Base-by-base conservation (phyloP, 2,113 vertebrate species). In the Seriola dumerili region DNA sequence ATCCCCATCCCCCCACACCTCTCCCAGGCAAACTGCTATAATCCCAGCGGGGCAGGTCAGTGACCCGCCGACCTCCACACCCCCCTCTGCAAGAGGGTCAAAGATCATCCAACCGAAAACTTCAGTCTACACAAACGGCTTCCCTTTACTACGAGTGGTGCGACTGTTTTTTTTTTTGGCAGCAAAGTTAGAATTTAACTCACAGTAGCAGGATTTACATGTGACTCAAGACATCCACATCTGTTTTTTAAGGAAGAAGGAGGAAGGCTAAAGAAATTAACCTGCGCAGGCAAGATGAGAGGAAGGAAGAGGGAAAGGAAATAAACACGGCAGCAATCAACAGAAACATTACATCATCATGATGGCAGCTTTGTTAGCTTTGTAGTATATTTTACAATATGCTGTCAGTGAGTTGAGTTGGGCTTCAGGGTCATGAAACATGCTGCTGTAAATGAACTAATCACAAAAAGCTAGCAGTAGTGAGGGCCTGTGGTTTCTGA, bases 71-170 rank as follows among this genome's bases (percentile, higher is more conserved):
- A 87, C 83, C 83, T 81, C 70, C 48, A 38, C 70, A 6, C 59
- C 59, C 72, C 68, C 65, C 59, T 34, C 67, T 8, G 42, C 50
- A 52, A 59, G 1, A 63, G 68, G 82, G 83, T 80, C 90, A 91
- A 78, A 92, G 83, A 81, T 66, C 87, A 83, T 48, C 86, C 86
- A 88, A 84, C 87, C 81, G 80, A 67, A 59, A 65, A 19, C 14
- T 2, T 12, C 19, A 23, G 44, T 17, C 0, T 5, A 40, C 21
- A 32, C 65, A 63, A 80, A 76, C 71, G 42, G 74, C 73, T 74
- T 83, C 59, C 59, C 59, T 82, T 67, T 59, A 72, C 66, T 29
- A 23, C 2, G 17, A 72, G 40, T 5, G 4, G 14, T 29, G 46
- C 29, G 38, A 61, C 38, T 16, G 40, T n/a, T 61, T 70, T 48